phyloP scores from a whole-genome alignment of 2,888 invertebrate genomes.

The Spodoptera picta region DNA sequence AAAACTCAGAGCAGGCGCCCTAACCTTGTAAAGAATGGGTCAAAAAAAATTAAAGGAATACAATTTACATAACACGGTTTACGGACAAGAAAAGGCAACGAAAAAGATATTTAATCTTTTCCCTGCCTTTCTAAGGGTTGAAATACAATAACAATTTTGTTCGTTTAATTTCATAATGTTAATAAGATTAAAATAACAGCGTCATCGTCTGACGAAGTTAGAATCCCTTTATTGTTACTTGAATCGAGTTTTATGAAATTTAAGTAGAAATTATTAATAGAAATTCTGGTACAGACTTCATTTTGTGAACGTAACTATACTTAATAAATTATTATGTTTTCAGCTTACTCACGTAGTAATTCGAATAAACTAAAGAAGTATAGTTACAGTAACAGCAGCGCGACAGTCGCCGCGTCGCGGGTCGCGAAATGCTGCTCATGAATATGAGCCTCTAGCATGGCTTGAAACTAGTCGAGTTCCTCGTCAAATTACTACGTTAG shows the following conservation, averaged over 20 bases:
- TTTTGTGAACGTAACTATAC: background rate
- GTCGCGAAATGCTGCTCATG: no score
- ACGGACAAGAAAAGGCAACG: no score
- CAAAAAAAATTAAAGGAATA: background rate
- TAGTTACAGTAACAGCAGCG: no score
- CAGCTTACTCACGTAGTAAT: no score
- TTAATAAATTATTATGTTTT: no score
- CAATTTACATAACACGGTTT: constrained; percentile 25
- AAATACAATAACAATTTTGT: constrained; percentile 8
- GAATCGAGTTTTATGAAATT: constrained; percentile 20
- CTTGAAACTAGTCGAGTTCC: no score
- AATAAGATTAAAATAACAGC: constrained; percentile 26
- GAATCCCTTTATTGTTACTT: constrained; percentile 21
- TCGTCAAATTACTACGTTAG: no score
- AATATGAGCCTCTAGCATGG: no score
- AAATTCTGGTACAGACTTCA: background rate
- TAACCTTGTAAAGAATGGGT: no score
- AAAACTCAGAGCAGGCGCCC: no score
- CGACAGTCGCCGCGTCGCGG: no score
- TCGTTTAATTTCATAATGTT: constrained; percentile 31
- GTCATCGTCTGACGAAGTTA: constrained; percentile 6
- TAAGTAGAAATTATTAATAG: constrained; percentile 14
- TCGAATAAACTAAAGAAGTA: no score
- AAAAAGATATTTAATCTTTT: background rate
- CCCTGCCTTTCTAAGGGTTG: constrained; percentile 14